Base-by-base conservation (phyloP, 1,140 invertebrate genomes). In the Whitmania pigra region DNA sequence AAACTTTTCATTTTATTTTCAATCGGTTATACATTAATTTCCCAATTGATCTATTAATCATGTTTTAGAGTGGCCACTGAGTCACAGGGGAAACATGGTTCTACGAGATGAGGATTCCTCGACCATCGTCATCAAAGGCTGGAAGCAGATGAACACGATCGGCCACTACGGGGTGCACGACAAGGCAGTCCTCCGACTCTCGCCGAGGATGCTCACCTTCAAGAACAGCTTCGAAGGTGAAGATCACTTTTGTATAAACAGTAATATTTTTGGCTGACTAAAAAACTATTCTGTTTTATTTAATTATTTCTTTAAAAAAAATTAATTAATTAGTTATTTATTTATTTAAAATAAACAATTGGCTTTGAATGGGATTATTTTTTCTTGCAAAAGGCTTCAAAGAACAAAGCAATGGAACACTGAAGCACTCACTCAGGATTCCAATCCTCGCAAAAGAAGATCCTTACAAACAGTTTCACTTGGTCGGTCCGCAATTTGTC, bases 161-260 rank as follows among this genome's bases (percentile, higher is more conserved):
- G 91, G 93, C 82, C 95, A 99, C 83, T 99, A 99, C 82, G 88
- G 93, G 83, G 92, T 94, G 29, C 91, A 92, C 69, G 94, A 99
- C 82, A 90, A 91, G 73, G 94, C 93, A 63, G 89, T 89, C 75
- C 86, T 99, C 40, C 95, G 91, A 80, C 86, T 99, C 76, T 90
- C 97, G 63, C 92, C 93, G 36, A 76, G 76, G 93, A 94, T 84
- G 88, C 92, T 83, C 92, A 92, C 71, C 74, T 74, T 93, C 91
- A 67, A 93, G 94, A 78, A 84, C 92, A 57, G 92, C 91, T 57
- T 66, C 25, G 25, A 73, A 18, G 40, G 60, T n/a, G 22, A 73
- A 29, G 73, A 55, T 73, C 27, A 5, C 55, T n/a, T 57, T 36
- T 49, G 5, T 0, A 49, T 11, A 11, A 49, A 7, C 43, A 13